Evolutionary conservation across 2,797 vertebrate genomes (phyloP).

Genomic region (Melanotaenia trifasciata): DNA sequence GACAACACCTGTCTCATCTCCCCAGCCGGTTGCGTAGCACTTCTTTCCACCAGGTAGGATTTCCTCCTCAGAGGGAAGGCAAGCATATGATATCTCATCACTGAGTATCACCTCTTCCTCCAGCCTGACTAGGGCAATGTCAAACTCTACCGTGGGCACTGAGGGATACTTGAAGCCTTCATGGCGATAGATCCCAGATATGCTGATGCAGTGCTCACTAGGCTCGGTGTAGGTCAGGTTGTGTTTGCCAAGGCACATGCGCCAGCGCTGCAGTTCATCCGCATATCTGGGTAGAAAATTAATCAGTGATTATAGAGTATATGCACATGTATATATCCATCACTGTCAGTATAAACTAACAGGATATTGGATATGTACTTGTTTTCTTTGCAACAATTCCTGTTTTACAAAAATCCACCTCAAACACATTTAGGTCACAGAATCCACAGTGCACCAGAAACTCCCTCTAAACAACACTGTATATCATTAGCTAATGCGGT

Average conservation of each 20-base stretch:
- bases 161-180: slow-evolving; percentile 85
- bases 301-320: slow-evolving; percentile 15
- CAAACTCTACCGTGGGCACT: slow-evolving; percentile 83
- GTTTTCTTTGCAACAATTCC: background rate
- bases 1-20: slow-evolving; percentile 82
- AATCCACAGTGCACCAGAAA: slow-evolving; percentile 18
- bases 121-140: slow-evolving; percentile 82
- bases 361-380: background rate
- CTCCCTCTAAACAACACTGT: slow-evolving; percentile 24
- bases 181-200: slow-evolving; percentile 81
- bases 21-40: slow-evolving; percentile 85
- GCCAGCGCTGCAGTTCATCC: slow-evolving; percentile 84
- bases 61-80: slow-evolving; percentile 79
- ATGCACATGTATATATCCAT: background rate
- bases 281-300: slow-evolving; percentile 76
- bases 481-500: slow-evolving; percentile 31
- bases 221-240: slow-evolving; percentile 81
- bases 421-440: background rate
- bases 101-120: slow-evolving; percentile 72
- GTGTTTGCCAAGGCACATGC: slow-evolving; percentile 86
- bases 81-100: slow-evolving; percentile 77
- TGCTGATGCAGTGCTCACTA: slow-evolving; percentile 71
- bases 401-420: slow-evolving; percentile 16
- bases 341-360: background rate
- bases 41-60: slow-evolving; percentile 73